These are phyloP conservation scores for Dorcus parallelipipedus DNA, from an alignment of 2,888 invertebrate genomes.

Conservation along the genomic window DNA sequence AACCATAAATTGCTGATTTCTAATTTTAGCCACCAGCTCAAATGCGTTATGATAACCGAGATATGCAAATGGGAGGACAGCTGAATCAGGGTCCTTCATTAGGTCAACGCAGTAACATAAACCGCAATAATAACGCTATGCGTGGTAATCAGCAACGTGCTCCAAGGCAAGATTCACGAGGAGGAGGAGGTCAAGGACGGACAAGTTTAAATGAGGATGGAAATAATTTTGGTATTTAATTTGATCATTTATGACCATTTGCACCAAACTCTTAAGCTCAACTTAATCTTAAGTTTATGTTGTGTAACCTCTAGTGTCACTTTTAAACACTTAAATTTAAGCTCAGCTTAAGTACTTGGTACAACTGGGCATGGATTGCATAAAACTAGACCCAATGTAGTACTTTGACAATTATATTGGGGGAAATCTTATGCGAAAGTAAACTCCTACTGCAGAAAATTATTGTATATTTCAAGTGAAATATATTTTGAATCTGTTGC, in stretches of 20 bases:
- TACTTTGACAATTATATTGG: background rate
- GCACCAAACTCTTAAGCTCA: too few species aligned
- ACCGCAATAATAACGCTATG: slow-evolving; percentile 17
- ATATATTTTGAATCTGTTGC: background rate
- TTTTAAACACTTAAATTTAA: too few species aligned
- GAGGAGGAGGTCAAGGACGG: slow-evolving; percentile 31
- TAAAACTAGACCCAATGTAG: too few species aligned
- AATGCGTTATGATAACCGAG: slow-evolving; percentile 46
- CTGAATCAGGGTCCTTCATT: slow-evolving; percentile 21
- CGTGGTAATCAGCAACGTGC: slow-evolving; percentile 29
- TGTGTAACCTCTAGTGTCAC: too few species aligned
- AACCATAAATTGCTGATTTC: background rate
- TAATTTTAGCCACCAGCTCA: slow-evolving; percentile 43
- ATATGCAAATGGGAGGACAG: slow-evolving; percentile 27
- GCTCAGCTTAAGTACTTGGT: background rate
- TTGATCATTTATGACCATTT: background rate
- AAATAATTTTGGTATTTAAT: slow-evolving; percentile 19
- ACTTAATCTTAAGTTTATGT: too few species aligned
- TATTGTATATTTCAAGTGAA: background rate
- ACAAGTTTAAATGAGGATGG: slow-evolving; percentile 41
- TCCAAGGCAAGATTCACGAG: slow-evolving; percentile 39
- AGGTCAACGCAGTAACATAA: slow-evolving; percentile 27
- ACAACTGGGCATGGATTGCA: too few species aligned
- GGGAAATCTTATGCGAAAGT: background rate
- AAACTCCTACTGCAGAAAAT: background rate